Evolutionary conservation across 2,797 vertebrate species (phyloP).

Genomic region (Sebastolobus altivelis): DNA sequence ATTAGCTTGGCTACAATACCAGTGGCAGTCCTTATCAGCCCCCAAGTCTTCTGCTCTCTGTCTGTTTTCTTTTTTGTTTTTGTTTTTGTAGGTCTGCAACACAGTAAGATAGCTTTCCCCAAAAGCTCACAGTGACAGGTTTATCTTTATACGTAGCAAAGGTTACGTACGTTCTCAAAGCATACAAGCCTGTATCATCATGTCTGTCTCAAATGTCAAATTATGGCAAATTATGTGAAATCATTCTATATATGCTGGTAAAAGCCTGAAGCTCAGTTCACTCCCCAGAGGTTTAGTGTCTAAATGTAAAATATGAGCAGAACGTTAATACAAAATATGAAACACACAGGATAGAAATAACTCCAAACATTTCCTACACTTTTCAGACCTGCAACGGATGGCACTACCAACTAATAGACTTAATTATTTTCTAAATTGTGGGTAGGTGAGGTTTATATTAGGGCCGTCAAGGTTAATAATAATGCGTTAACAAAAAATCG

Average conservation of each 20-base stretch:
- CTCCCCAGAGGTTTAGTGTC: slow-evolving; percentile 4
- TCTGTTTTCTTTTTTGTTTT: slow-evolving; percentile 14
- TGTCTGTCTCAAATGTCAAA: slow-evolving; percentile 10
- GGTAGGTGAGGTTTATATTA: background rate
- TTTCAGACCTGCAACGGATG: background rate
- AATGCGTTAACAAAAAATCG: too few species aligned
- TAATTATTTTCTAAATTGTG: background rate
- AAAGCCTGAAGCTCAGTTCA: slow-evolving; percentile 8
- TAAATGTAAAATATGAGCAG: slow-evolving; percentile 12
- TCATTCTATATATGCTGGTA: background rate
- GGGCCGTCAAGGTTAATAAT: too few species aligned
- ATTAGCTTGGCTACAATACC: slow-evolving; percentile 84
- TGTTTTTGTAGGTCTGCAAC: slow-evolving; percentile 30
- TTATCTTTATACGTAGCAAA: slow-evolving; percentile 23
- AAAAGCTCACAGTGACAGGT: slow-evolving; percentile 33
- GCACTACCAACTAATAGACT: background rate
- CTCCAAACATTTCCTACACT: background rate
- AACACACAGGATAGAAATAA: background rate
- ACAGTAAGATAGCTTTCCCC: slow-evolving; percentile 35
- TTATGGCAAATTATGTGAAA: background rate
- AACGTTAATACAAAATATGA: slow-evolving; percentile 10
- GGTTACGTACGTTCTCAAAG: background rate
- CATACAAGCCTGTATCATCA: background rate
- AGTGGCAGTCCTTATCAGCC: slow-evolving; percentile 80
- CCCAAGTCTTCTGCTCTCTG: slow-evolving; percentile 67